These are phyloP conservation scores for Drosophila tanythrix DNA, from an alignment of 2,888 invertebrate genomes.

Conservation along the genomic window DNA sequence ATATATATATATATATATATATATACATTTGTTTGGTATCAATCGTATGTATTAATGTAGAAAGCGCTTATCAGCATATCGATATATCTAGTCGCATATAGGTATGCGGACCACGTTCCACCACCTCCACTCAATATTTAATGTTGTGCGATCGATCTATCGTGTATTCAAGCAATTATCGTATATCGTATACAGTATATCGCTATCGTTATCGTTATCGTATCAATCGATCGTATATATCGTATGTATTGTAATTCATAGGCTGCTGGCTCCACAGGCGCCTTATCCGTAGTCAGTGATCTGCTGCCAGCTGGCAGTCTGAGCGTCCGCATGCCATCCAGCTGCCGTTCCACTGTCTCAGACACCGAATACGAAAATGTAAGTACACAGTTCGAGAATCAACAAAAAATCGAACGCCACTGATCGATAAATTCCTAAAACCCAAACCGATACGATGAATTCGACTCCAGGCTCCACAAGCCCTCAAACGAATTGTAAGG, in stretches of 20 bases:
- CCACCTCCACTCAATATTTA: slow-evolving; percentile 18
- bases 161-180: slow-evolving; percentile 19
- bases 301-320: slow-evolving; percentile 87
- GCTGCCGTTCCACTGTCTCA: slow-evolving; percentile 95
- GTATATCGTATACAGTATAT: slow-evolving; percentile 20
- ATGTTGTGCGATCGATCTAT: slow-evolving; percentile 17
- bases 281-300: slow-evolving; percentile 85
- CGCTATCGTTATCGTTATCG: slow-evolving; percentile 17
- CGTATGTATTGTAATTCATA: slow-evolving; percentile 84
- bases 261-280: slow-evolving; percentile 88
- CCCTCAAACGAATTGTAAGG: slow-evolving; percentile 3
- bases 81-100: slow-evolving; percentile 28
- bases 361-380: slow-evolving; percentile 97
- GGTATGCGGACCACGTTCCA: slow-evolving; percentile 20
- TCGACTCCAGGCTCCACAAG: slow-evolving; percentile 1
- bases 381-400: slow-evolving; percentile 85
- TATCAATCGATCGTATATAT: slow-evolving; percentile 31
- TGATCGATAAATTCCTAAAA: slow-evolving; percentile 8
- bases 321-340: slow-evolving; percentile 88
- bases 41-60: slow-evolving; percentile 14
- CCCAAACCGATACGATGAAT: slow-evolving; percentile 7
- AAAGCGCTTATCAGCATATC: slow-evolving; percentile 24
- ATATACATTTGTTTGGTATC: background rate
- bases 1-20: slow-evolving; percentile 7
- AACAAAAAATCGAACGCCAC: background rate